These are phyloP conservation scores for Plebejus anna DNA, from an alignment of 2,888 invertebrate species.

Conservation along the genomic window DNA sequence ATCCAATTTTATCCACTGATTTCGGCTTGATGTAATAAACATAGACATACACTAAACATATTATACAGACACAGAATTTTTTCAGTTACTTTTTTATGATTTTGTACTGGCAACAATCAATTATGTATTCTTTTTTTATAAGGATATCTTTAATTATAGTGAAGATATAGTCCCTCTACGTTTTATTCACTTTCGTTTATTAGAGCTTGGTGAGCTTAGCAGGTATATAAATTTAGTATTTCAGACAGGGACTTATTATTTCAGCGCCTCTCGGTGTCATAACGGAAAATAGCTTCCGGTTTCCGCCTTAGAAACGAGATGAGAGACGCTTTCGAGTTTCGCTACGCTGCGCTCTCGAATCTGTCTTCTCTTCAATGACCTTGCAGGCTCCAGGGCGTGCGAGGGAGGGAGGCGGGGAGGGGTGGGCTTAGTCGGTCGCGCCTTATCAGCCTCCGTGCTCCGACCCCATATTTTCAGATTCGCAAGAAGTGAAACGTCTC, in stretches of 20 bases:
- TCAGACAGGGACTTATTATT: neutral
- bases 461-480: neutral
- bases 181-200: too few relatives aligned
- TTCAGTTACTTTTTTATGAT: too few relatives aligned
- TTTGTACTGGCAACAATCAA: too few relatives aligned
- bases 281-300: neutral
- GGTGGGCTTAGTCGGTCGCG: conserved; percentile 1
- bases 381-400: neutral
- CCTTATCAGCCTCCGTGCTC: neutral
- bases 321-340: neutral
- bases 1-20: too few relatives aligned
- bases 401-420: neutral
- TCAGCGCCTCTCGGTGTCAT: neutral
- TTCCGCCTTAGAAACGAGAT: neutral
- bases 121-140: too few relatives aligned
- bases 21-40: too few relatives aligned
- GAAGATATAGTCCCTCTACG: too few relatives aligned
- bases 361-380: neutral
- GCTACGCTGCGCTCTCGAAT: conserved; percentile 1
- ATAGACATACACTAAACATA: too few relatives aligned
- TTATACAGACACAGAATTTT: too few relatives aligned
- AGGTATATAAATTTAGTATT: neutral
- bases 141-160: too few relatives aligned
- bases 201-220: too few relatives aligned
- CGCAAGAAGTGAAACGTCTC: neutral